Percentiles rank a stretch among this genome's conserved stretches.
phyloP scores from a whole-genome alignment of 2,113 vertebrate genomes.

The Channa maculata region DNA sequence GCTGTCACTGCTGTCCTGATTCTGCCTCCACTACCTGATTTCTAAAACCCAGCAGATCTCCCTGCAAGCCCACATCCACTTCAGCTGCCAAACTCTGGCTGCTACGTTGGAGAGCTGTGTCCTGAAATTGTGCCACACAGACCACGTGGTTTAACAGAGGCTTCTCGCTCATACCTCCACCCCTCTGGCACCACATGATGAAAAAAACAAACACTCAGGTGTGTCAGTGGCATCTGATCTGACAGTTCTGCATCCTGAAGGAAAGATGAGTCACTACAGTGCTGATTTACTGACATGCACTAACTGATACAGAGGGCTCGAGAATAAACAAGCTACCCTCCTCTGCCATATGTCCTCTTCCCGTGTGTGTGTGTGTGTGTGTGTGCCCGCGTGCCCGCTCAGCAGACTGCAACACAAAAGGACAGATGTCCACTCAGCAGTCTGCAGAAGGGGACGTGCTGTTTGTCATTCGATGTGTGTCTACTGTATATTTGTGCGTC shows the following conservation, averaged over 20 bases:
- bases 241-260: constrained; percentile 7
- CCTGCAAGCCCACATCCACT: too few species aligned
- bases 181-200: constrained; percentile 2
- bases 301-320: constrained; percentile 11
- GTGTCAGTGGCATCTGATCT: background rate
- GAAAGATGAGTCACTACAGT: constrained; percentile 16
- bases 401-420: constrained; percentile 45
- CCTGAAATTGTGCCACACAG: too few species aligned
- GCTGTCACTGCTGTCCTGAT: too few species aligned
- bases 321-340: background rate
- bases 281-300: constrained; percentile 10
- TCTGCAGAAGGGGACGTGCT: constrained; percentile 45
- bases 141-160: background rate
- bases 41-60: too few species aligned
- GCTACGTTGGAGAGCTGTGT: too few species aligned
- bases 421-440: constrained; percentile 69
- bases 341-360: constrained; percentile 37
- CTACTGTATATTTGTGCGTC: constrained; percentile 1
- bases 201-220: constrained; percentile 36
- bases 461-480: constrained; percentile 27
- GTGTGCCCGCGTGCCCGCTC: background rate
- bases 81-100: too few species aligned
- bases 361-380: constrained; percentile 20
- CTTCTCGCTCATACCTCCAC: background rate
- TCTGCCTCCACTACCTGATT: too few species aligned